Evolutionary conservation across 2,888 invertebrate genomes (phyloP).

Genomic region (Morpho helenor): DNA sequence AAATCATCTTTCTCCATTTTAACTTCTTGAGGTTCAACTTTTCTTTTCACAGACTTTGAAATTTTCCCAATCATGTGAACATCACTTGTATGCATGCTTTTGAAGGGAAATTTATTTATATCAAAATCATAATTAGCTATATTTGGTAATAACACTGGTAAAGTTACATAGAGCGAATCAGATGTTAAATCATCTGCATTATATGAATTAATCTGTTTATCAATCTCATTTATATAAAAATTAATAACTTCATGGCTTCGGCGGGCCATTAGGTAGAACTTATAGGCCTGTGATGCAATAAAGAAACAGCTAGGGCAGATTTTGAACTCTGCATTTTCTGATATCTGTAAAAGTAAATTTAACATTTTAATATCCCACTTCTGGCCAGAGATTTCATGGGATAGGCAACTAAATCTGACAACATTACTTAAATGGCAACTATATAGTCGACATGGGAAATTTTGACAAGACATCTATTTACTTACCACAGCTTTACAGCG

Average conservation of each 20-base stretch:
- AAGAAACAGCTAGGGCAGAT: constrained; percentile 55
- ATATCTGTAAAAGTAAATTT: constrained; percentile 40
- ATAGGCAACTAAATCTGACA: too few relatives aligned
- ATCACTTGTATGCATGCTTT: constrained; percentile 10
- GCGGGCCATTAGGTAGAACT: constrained; percentile 49
- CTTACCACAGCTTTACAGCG: too few relatives aligned
- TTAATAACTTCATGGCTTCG: constrained; percentile 47
- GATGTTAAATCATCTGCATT: constrained; percentile 32
- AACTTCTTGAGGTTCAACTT: constrained; percentile 6
- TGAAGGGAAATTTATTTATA: constrained; percentile 38
- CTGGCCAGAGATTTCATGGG: too few relatives aligned
- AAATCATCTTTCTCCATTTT: constrained; percentile 15
- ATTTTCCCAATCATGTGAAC: not conserved
- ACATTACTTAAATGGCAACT: too few relatives aligned
- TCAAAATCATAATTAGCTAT: constrained; percentile 40
- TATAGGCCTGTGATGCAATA: constrained; percentile 50
- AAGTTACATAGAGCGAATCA: constrained; percentile 47
- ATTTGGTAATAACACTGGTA: constrained; percentile 38
- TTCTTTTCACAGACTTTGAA: too few relatives aligned
- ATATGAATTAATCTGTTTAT: constrained; percentile 38
- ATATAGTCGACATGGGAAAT: too few relatives aligned
- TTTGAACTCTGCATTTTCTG: constrained; percentile 42
- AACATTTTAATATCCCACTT: too few relatives aligned
- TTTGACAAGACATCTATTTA: too few relatives aligned
- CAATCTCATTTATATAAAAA: constrained; percentile 47